Percentiles rank a stretch among this genome's conserved stretches.
These are phyloP conservation scores for Idaea straminata DNA, from an alignment of 2,888 invertebrate genomes.

Conservation along the genomic window DNA sequence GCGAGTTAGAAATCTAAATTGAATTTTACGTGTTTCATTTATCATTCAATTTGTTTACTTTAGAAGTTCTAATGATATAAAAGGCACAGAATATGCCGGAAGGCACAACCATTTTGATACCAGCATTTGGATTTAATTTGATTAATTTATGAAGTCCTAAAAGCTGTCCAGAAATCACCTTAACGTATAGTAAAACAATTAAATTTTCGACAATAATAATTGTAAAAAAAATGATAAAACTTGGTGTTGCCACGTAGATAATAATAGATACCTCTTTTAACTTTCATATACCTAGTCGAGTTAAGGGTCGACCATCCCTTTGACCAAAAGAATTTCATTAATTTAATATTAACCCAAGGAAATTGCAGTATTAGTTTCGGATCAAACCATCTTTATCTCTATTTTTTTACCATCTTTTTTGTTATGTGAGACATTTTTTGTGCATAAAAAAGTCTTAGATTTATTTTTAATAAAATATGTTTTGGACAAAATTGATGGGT, in stretches of 20 bases:
- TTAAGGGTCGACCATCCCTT: not conserved
- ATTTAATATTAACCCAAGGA: constrained; percentile 51
- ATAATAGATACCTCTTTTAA: not conserved
- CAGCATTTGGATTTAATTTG: too few relatives aligned
- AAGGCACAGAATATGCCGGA: constrained; percentile 14
- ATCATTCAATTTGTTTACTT: constrained; percentile 56
- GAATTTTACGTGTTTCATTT: constrained; percentile 44
- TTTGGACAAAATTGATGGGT: constrained; percentile 11
- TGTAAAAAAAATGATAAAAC: too few relatives aligned
- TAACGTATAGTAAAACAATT: too few relatives aligned
- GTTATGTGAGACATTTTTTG: constrained; percentile 51
- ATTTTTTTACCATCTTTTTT: constrained; percentile 50
- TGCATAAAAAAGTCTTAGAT: constrained; percentile 42
- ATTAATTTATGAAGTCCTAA: too few relatives aligned
- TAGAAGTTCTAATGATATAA: constrained; percentile 23
- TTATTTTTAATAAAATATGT: constrained; percentile 49
- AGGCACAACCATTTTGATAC: not conserved
- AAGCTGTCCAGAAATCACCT: too few relatives aligned
- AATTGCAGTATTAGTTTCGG: constrained; percentile 69
- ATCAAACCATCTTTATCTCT: constrained; percentile 43
- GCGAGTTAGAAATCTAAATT: constrained; percentile 52
- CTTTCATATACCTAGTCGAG: not conserved
- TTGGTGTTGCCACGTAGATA: not conserved
- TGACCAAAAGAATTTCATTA: constrained; percentile 30
- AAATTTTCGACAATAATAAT: too few relatives aligned